These are phyloP conservation scores for Protosalanx chinensis DNA, from an alignment of 2,797 vertebrate species.

Conservation along the genomic window DNA sequence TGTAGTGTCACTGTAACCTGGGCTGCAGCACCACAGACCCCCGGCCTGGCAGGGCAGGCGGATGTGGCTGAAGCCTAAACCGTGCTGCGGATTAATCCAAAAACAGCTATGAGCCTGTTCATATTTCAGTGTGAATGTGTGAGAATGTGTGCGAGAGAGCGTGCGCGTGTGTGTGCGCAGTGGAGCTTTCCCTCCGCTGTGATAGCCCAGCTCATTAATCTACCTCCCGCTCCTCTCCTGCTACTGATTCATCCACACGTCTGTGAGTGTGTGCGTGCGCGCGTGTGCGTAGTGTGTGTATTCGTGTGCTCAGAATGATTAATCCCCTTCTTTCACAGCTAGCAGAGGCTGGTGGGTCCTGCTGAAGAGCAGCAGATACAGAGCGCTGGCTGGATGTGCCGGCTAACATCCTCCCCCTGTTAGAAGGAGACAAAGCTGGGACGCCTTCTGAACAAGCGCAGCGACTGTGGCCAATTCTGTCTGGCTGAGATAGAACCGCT, in stretches of 20 bases:
- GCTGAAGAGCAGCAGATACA: not conserved
- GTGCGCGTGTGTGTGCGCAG: not conserved
- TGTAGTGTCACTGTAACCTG: no score
- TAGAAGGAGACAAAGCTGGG: not conserved
- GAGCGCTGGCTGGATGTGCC: not conserved
- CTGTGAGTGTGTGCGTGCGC: not conserved
- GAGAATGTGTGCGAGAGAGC: not conserved
- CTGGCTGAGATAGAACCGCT: not conserved
- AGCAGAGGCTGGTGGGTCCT: not conserved
- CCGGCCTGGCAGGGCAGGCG: no score
- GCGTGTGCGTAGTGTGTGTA: not conserved
- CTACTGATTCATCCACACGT: not conserved
- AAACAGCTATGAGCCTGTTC: no score
- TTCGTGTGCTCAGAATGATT: not conserved
- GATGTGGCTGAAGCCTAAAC: no score
- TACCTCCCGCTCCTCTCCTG: not conserved
- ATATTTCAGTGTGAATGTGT: not conserved
- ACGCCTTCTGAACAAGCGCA: not conserved
- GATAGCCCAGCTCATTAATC: not conserved
- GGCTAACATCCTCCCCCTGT: not conserved
- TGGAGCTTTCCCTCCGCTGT: not conserved
- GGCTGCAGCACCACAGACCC: no score
- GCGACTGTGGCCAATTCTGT: constrained; percentile 2
- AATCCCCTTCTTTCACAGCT: not conserved
- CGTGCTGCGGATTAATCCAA: no score